A percentile compares a stretch with the other conserved stretches of the same genome.
These are phyloP conservation scores for Parascotia fuliginaria DNA, from an alignment of 2,888 invertebrate genomes.

Conservation along the genomic window DNA sequence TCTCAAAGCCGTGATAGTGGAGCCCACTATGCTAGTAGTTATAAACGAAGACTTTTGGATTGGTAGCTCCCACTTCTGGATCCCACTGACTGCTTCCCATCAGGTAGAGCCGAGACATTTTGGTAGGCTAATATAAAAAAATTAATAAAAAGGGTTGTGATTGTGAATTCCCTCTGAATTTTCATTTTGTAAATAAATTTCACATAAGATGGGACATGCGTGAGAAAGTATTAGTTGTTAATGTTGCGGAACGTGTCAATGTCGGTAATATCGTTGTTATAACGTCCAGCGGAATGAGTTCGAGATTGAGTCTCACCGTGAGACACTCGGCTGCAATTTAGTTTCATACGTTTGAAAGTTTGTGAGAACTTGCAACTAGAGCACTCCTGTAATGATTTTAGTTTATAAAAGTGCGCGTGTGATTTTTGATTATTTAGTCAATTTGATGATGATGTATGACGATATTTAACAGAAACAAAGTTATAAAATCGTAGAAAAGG, in stretches of 20 bases:
- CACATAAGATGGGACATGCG: conserved; percentile 10
- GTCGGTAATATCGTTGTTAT: conserved; percentile 40
- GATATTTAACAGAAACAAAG: no score
- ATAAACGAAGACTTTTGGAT: no score
- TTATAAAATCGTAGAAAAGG: no score
- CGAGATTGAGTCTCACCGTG: conserved; percentile 56
- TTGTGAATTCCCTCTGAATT: neutral
- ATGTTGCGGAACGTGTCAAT: conserved; percentile 36
- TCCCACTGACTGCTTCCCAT: no score
- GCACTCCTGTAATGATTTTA: conserved; percentile 24
- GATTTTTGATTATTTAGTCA: neutral
- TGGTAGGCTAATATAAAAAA: no score
- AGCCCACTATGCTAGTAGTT: no score
- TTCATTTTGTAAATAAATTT: conserved; percentile 12
- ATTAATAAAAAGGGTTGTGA: neutral
- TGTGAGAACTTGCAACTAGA: conserved; percentile 32
- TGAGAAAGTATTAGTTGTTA: conserved; percentile 25
- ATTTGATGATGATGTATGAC: neutral
- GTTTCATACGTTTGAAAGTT: conserved; percentile 39
- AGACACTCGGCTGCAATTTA: conserved; percentile 42
- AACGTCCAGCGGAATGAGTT: conserved; percentile 48
- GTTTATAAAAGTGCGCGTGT: conserved; percentile 7
- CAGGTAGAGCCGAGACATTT: no score
- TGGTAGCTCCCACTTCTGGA: no score
- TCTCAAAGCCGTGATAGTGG: no score